Evolutionary conservation across 2,797 vertebrate genomes (phyloP).

Genomic region (Cyclopterus lumpus): DNA sequence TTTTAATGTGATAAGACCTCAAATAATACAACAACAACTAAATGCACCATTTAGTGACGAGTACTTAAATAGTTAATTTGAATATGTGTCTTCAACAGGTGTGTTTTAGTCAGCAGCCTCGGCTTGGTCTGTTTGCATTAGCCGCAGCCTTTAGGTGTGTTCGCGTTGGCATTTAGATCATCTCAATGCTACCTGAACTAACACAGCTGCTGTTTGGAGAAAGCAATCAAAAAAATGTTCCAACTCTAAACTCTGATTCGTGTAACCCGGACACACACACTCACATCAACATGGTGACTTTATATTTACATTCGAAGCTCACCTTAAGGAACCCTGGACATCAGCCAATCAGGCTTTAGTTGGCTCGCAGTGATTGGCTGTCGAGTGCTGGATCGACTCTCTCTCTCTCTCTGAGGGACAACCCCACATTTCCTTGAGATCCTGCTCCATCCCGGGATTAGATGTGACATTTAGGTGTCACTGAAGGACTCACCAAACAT

Average conservation of each 20-base stretch:
- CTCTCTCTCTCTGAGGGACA: constrained; percentile 27
- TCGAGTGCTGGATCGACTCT: constrained; percentile 34
- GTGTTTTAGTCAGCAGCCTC: background rate
- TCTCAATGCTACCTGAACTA: background rate
- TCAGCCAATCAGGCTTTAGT: constrained; percentile 28
- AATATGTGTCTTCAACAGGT: constrained; percentile 4
- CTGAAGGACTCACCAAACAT: constrained; percentile 10
- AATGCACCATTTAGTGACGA: background rate
- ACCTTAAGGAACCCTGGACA: constrained; percentile 39
- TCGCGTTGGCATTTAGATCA: constrained; percentile 25
- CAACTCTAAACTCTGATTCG: constrained; percentile 14
- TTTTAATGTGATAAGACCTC: background rate
- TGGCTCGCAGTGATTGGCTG: constrained; percentile 26
- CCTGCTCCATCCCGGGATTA: constrained; percentile 69
- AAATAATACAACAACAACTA: background rate
- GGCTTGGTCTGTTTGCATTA: constrained; percentile 44
- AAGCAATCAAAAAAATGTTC: constrained; percentile 29
- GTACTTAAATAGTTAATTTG: background rate
- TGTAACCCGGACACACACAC: constrained; percentile 17
- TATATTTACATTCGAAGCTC: constrained; percentile 9
- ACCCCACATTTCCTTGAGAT: constrained; percentile 57
- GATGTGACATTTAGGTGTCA: constrained; percentile 70
- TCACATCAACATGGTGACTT: background rate
- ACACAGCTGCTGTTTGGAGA: constrained; percentile 34
- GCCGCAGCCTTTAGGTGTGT: constrained; percentile 22